phyloP scores from a whole-genome alignment of 1,140 invertebrate species.

The Amphibalanus amphitrite region DNA sequence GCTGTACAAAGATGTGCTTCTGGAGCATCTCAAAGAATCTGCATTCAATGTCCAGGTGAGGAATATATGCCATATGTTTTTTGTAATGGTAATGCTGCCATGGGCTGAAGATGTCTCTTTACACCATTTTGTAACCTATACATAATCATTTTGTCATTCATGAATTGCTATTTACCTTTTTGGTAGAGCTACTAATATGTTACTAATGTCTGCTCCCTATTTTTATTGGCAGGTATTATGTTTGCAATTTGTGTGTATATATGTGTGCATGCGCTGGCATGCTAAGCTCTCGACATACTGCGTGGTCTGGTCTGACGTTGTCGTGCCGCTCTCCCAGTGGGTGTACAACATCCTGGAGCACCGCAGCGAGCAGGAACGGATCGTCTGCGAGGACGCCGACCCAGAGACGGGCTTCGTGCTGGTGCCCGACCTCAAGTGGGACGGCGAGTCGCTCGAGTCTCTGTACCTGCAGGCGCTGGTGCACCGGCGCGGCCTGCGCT shows the following conservation, averaged over 20 bases:
- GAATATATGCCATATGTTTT: neutral
- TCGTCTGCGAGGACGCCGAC: slow-evolving; percentile 68
- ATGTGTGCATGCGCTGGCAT: slow-evolving; percentile 4
- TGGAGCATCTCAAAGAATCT: slow-evolving; percentile 49
- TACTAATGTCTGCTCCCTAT: neutral
- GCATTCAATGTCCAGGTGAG: slow-evolving; percentile 57
- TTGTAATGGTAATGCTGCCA: neutral
- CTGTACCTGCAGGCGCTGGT: slow-evolving; percentile 71
- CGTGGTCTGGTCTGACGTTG: neutral
- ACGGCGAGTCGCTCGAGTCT: slow-evolving; percentile 51
- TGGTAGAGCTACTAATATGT: neutral
- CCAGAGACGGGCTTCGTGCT: slow-evolving; percentile 66
- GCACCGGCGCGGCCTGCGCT: slow-evolving; percentile 50
- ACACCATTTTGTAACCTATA: neutral
- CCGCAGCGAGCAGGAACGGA: slow-evolving; percentile 66
- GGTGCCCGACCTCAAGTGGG: slow-evolving; percentile 87
- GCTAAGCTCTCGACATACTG: slow-evolving; percentile 4
- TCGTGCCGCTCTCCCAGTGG: slow-evolving; percentile 52
- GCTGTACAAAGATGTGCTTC: slow-evolving; percentile 57
- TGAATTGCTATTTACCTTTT: no score
- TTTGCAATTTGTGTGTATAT: neutral
- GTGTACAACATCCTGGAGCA: slow-evolving; percentile 89
- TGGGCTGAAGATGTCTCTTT: neutral
- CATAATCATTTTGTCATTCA: no score
- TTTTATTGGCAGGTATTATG: neutral